A percentile compares a stretch with the other conserved stretches of the same genome.
Conservation (phyloP, 92 coral and sea anemone genomes). For the Zoanthus solanderi region DNA sequence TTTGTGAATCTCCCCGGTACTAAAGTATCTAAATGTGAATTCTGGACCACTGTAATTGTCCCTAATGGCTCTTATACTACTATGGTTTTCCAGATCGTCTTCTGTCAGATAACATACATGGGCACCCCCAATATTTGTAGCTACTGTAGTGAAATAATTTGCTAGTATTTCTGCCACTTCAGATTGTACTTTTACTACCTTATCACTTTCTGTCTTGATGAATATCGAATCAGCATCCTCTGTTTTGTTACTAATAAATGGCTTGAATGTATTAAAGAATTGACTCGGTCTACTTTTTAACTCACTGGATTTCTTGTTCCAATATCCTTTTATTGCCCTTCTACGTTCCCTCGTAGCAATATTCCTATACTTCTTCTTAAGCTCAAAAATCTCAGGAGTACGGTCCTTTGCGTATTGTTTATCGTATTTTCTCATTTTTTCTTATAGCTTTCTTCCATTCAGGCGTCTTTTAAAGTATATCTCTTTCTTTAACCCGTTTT, state of each 20-base stretch:
- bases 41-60: not conserved
- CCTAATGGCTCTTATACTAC: conserved; percentile 2
- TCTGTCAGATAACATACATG: conserved; percentile 19
- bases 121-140: conserved; percentile 27
- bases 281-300: conserved; percentile 1
- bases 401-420: conserved; percentile 45
- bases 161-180: conserved; percentile 24
- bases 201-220: conserved; percentile 14
- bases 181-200: conserved; percentile 14
- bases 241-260: conserved; percentile 35
- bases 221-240: conserved; percentile 21
- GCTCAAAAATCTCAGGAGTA: conserved; percentile 49
- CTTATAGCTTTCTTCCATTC: conserved; percentile 61
- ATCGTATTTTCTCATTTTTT: conserved; percentile 67
- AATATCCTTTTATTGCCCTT: conserved; percentile 31
- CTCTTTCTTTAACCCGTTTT: conserved; percentile 60
- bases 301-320: conserved; percentile 22
- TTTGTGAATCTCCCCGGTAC: conserved; percentile 22
- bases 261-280: conserved; percentile 42
- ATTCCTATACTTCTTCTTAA: conserved; percentile 53
- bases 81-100: conserved; percentile 15
- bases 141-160: conserved; percentile 29
- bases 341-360: conserved; percentile 39
- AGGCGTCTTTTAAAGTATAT: conserved; percentile 63
- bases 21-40: not conserved